Percentiles rank a stretch among this genome's conserved stretches.
Evolutionary conservation across 2,888 invertebrate genomes (phyloP).

Genomic region (Tortrix viridana): DNA sequence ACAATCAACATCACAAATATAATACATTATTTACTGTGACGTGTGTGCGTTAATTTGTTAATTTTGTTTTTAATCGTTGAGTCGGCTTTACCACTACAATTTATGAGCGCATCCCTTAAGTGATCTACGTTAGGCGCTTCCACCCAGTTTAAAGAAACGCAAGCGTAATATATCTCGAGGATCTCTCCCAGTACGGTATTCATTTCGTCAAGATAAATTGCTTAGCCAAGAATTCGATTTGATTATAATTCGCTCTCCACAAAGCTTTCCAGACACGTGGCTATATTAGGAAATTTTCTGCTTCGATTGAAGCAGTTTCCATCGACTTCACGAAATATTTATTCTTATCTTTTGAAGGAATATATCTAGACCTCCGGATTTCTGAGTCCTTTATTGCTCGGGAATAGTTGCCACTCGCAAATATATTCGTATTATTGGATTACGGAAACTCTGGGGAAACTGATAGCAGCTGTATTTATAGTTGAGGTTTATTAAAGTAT

Average conservation of each 20-base stretch:
- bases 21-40: too few relatives aligned
- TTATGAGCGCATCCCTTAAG: too few relatives aligned
- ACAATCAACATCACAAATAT: too few relatives aligned
- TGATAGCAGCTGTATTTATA: constrained; percentile 19
- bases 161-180: constrained; percentile 2
- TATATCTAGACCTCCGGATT: constrained; percentile 8
- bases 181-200: constrained; percentile 16
- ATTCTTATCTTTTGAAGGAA: constrained; percentile 12
- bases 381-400: constrained; percentile 16
- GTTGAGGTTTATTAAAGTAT: constrained; percentile 15
- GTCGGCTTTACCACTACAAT: too few relatives aligned
- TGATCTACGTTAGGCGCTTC: too few relatives aligned
- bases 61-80: too few relatives aligned
- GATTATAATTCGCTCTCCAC: constrained; percentile 31
- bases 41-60: too few relatives aligned
- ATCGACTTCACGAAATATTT: constrained; percentile 26
- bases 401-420: constrained; percentile 23
- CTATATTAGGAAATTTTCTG: constrained; percentile 31
- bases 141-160: neutral
- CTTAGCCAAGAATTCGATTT: constrained; percentile 33
- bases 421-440: constrained; percentile 28
- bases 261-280: constrained; percentile 21
- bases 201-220: constrained; percentile 34
- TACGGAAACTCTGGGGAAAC: constrained; percentile 15
- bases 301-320: constrained; percentile 14